phyloP scores from a whole-genome alignment of 2,888 invertebrate species.

The Cosmia trapezina region DNA sequence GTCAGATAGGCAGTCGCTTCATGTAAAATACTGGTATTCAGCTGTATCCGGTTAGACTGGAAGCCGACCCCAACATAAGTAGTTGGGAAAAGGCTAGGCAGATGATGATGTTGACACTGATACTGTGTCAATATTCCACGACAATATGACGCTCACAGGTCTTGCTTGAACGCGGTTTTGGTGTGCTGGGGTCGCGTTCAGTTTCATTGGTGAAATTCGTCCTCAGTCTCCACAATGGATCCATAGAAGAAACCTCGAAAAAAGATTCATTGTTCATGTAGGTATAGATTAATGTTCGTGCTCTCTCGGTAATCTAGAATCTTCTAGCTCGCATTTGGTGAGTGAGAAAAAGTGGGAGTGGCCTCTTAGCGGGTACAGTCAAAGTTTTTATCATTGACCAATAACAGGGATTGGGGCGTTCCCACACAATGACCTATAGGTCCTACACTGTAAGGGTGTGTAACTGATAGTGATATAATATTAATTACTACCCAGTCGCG shows the following conservation, averaged over 20 bases:
- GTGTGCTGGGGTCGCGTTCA: not conserved
- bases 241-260: not conserved
- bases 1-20: too few relatives aligned
- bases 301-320: not conserved
- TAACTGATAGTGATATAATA: constrained; percentile 27
- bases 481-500: constrained; percentile 10
- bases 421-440: not conserved
- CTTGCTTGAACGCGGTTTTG: not conserved
- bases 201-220: not conserved
- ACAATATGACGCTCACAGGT: not conserved
- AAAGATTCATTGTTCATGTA: too few relatives aligned
- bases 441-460: not conserved
- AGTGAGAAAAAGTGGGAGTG: constrained; percentile 21
- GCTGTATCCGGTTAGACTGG: too few relatives aligned
- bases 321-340: not conserved
- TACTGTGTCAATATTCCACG: not conserved
- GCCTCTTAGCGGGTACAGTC: constrained; percentile 4
- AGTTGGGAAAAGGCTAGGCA: too few relatives aligned
- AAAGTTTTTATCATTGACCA: constrained; percentile 34
- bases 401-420: constrained; percentile 36
- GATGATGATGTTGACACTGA: not conserved
- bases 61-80: too few relatives aligned
- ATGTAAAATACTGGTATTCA: too few relatives aligned
- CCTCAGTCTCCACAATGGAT: not conserved
- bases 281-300: not conserved